phyloP scores from a whole-genome alignment of 2,888 invertebrate species.

The Sphaerophoria rueppellii region DNA sequence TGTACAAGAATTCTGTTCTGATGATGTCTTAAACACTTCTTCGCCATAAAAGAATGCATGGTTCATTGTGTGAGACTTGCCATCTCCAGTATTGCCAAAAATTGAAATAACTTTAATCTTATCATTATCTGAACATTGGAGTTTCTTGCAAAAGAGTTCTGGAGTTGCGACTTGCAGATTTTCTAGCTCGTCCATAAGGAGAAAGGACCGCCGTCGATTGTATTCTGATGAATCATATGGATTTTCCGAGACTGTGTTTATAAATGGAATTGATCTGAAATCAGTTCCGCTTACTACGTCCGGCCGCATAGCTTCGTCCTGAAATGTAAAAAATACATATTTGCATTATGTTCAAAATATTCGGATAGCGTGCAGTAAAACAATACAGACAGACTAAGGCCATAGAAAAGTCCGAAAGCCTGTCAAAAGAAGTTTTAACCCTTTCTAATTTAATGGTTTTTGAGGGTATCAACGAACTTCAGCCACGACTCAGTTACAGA shows the following conservation, averaged over 20 bases:
- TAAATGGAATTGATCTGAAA: conserved; percentile 79
- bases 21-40: conserved; percentile 82
- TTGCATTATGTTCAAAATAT: neutral
- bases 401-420: no score
- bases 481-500: no score
- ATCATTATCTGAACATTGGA: conserved; percentile 80
- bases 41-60: conserved; percentile 87
- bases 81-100: conserved; percentile 93
- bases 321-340: conserved; percentile 1
- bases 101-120: conserved; percentile 91
- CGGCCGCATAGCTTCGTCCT: conserved; percentile 78
- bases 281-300: conserved; percentile 78
- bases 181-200: conserved; percentile 86
- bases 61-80: conserved; percentile 91
- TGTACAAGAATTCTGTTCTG: conserved; percentile 87
- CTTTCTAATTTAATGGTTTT: no score
- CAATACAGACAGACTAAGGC: no score
- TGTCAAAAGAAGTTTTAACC: no score
- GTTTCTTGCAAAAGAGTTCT: conserved; percentile 83
- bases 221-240: conserved; percentile 75
- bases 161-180: conserved; percentile 84
- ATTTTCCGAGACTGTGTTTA: conserved; percentile 76
- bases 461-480: no score
- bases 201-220: conserved; percentile 79
- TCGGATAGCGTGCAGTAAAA: no score